These are phyloP conservation scores for Metellina segmentata DNA, from an alignment of 2,888 invertebrate genomes.

Conservation along the genomic window DNA sequence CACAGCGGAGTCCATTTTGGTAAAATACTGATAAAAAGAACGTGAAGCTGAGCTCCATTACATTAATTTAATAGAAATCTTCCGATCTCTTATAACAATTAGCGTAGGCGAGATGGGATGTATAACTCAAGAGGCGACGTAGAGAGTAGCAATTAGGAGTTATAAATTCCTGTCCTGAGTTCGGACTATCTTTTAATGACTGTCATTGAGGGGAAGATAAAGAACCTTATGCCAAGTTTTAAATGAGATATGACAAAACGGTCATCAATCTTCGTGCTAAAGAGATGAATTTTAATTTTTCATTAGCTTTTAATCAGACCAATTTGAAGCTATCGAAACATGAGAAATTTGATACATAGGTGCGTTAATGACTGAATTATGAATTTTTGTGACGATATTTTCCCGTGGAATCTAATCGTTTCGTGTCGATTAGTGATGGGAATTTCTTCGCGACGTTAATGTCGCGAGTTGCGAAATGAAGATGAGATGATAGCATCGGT, in stretches of 20 bases:
- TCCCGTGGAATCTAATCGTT: background rate
- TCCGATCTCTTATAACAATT: constrained; percentile 48
- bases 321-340: constrained; percentile 12
- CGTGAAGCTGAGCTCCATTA: constrained; percentile 21
- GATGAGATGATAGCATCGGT: background rate
- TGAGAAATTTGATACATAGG: constrained; percentile 30
- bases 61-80: constrained; percentile 54
- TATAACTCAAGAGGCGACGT: background rate
- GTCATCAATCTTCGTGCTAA: constrained; percentile 40
- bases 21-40: constrained; percentile 29
- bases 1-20: constrained; percentile 1
- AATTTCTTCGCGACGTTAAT: background rate
- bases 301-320: constrained; percentile 41
- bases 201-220: constrained; percentile 60
- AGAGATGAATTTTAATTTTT: constrained; percentile 55
- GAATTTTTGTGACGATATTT: constrained; percentile 8
- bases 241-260: constrained; percentile 55
- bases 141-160: constrained; percentile 57
- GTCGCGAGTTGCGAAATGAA: background rate
- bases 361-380: constrained; percentile 53
- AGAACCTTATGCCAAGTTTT: constrained; percentile 42
- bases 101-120: constrained; percentile 56
- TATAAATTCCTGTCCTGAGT: constrained; percentile 66
- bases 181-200: constrained; percentile 58
- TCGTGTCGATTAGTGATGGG: background rate